phyloP scores from a whole-genome alignment of 2,888 invertebrate genomes.

The Drosophila lacicola region DNA sequence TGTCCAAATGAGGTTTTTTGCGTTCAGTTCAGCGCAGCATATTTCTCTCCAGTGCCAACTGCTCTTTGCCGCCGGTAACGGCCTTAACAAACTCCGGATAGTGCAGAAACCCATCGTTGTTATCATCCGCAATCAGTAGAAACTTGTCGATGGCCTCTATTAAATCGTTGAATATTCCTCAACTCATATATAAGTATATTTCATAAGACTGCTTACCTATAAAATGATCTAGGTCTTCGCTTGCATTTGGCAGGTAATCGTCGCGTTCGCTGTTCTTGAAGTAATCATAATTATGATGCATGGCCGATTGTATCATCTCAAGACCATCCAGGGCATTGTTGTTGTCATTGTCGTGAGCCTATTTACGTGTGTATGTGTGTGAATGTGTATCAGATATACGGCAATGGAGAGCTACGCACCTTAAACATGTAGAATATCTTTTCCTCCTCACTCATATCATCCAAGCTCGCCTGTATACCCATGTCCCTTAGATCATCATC shows the following conservation, averaged over 20 bases:
- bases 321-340: conserved; percentile 95
- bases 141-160: conserved; percentile 94
- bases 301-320: conserved; percentile 90
- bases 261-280: conserved; percentile 81
- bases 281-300: conserved; percentile 87
- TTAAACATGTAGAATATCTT: conserved; percentile 85
- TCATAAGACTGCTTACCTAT: conserved; percentile 67
- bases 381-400: not conserved
- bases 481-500: conserved; percentile 90
- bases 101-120: conserved; percentile 94
- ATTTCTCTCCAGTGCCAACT: conserved; percentile 52
- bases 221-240: conserved; percentile 83
- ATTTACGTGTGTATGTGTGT: not conserved
- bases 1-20: conserved; percentile 17
- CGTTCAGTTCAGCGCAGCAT: conserved; percentile 50
- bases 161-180: not conserved
- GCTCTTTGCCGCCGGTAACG: conserved; percentile 68
- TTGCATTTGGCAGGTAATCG: conserved; percentile 77
- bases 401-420: conserved; percentile 49
- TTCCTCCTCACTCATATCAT: conserved; percentile 93
- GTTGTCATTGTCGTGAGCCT: conserved; percentile 94
- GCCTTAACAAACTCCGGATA: conserved; percentile 91
- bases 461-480: conserved; percentile 87
- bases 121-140: conserved; percentile 91
- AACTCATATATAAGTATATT: not conserved